These are phyloP conservation scores for Sebastes itinus DNA, from an alignment of 2,797 vertebrate genomes.

Conservation along the genomic window DNA sequence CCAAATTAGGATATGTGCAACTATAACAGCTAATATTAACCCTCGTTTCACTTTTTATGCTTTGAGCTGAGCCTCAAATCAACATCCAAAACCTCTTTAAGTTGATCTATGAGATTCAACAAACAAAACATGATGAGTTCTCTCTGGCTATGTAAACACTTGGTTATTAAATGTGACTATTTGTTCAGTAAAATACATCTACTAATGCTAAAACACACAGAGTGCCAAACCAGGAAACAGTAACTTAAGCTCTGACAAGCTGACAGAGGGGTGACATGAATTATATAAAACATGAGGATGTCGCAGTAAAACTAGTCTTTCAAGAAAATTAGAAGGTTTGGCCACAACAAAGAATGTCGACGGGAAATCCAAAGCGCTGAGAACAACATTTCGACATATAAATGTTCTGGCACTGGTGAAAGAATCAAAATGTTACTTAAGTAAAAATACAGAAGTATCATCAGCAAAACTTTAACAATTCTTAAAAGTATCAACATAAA, in stretches of 20 bases:
- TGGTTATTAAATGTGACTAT: not conserved
- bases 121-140: not conserved
- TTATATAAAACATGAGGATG: not conserved
- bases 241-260: not conserved
- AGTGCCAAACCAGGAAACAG: constrained; percentile 8
- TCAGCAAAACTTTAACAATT: not conserved
- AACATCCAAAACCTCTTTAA: not conserved
- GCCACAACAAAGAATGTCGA: not conserved
- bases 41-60: not conserved
- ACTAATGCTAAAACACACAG: not conserved
- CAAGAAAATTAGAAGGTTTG: not conserved
- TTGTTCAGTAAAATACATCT: not conserved
- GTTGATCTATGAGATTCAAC: not conserved
- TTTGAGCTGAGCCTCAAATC: not conserved
- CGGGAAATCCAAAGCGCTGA: not conserved
- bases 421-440: not conserved
- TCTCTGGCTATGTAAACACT: not conserved
- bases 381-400: not conserved
- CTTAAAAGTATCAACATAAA: not conserved
- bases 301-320: not conserved
- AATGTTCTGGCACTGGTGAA: not conserved
- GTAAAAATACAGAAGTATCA: not conserved
- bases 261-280: not conserved
- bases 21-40: not conserved
- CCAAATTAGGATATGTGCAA: constrained; percentile 17